These are phyloP conservation scores for Sylvia borin DNA, from an alignment of 2,797 vertebrate species.

Conservation along the genomic window DNA sequence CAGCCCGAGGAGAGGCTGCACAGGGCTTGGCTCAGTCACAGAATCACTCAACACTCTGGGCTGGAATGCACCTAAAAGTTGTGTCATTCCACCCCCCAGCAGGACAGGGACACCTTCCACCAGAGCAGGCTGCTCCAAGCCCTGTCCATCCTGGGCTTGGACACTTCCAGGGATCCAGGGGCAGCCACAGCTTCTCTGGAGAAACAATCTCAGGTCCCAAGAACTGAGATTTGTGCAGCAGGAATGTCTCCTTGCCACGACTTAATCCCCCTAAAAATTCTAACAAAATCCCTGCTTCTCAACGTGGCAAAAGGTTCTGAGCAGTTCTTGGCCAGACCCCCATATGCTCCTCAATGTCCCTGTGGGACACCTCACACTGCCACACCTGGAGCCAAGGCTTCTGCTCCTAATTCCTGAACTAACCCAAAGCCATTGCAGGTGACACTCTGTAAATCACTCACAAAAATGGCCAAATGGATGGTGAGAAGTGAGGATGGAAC, in stretches of 20 bases:
- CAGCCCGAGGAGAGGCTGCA: background rate
- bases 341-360: background rate
- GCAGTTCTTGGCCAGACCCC: background rate
- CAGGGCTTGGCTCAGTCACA: background rate
- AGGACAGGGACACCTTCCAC: background rate
- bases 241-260: background rate
- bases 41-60: background rate
- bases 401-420: background rate
- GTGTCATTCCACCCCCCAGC: background rate
- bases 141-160: accelerated
- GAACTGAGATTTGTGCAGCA: background rate
- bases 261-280: background rate
- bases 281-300: background rate
- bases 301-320: background rate
- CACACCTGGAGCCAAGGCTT: background rate
- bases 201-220: background rate
- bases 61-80: too few relatives aligned
- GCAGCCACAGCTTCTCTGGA: background rate
- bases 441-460: background rate
- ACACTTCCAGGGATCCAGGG: background rate
- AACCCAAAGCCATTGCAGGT: background rate
- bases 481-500: background rate
- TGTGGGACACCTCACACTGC: accelerated
- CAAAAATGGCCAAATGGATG: background rate
- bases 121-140: background rate